Evolutionary conservation across 35 echinoderm and acorn worm species (phyloP).

Genomic region (Ptychodera flava): DNA sequence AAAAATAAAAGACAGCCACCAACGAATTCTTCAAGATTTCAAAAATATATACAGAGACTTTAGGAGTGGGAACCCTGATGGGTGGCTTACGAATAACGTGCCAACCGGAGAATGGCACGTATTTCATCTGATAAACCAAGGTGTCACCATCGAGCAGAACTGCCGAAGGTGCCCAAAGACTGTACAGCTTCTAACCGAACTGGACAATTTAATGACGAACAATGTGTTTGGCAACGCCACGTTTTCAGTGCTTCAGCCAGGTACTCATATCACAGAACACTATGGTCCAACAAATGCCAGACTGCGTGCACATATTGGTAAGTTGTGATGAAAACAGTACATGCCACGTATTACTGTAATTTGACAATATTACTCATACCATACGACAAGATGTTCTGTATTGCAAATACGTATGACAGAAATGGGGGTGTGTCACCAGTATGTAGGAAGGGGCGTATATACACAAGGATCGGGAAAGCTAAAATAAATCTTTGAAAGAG

Average conservation of each 20-base stretch:
- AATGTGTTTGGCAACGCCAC: conserved; percentile 56
- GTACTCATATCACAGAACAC: conserved; percentile 58
- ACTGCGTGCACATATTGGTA: conserved; percentile 64
- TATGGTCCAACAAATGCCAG: conserved; percentile 55
- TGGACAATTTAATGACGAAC: conserved; percentile 24
- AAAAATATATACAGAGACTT: conserved; percentile 10
- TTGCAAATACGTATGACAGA: too few species aligned
- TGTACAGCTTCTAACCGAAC: conserved; percentile 3
- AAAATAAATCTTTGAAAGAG: too few species aligned
- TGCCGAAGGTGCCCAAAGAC: conserved; percentile 44
- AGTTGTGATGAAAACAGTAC: too few species aligned
- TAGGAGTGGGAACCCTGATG: conserved; percentile 9
- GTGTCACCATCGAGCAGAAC: conserved; percentile 30
- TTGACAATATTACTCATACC: too few species aligned
- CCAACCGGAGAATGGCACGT: conserved; percentile 49
- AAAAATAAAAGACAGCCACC: background rate
- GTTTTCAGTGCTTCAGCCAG: conserved; percentile 58
- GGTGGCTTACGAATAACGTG: conserved; percentile 49
- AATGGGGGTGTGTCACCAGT: too few species aligned
- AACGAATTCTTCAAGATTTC: conserved; percentile 20
- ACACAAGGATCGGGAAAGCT: too few species aligned
- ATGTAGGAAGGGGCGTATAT: too few species aligned
- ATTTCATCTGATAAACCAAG: conserved; percentile 64
- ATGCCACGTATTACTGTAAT: too few species aligned
- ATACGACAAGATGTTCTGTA: too few species aligned